Conservation (phyloP, 1,140 invertebrate genomes). For the Drosophila miranda region DNA sequence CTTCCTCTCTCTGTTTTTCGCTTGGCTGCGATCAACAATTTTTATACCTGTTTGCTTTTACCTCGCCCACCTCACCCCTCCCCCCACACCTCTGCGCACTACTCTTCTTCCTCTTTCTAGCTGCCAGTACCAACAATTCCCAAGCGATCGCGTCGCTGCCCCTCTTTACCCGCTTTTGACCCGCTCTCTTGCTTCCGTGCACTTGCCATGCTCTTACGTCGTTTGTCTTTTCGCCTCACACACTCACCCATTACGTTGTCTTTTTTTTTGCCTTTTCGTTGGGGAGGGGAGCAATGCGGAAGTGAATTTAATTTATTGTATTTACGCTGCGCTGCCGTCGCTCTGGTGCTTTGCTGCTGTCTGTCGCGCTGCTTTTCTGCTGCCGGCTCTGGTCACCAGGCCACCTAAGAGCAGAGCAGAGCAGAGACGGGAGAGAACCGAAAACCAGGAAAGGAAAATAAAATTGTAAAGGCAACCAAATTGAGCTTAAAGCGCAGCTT, state of each 20-base stretch:
- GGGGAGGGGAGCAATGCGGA: slow-evolving; percentile 78
- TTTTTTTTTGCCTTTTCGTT: slow-evolving; percentile 35
- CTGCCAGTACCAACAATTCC: slow-evolving; percentile 38
- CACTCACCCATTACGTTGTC: slow-evolving; percentile 69
- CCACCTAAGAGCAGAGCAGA: slow-evolving; percentile 24
- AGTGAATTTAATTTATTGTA: slow-evolving; percentile 82
- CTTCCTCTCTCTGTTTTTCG: slow-evolving; percentile 8
- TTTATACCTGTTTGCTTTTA: slow-evolving; percentile 71
- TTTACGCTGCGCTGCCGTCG: slow-evolving; percentile 56
- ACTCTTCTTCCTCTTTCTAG: slow-evolving; percentile 47
- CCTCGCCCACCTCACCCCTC: slow-evolving; percentile 5
- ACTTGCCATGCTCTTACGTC: slow-evolving; percentile 60
- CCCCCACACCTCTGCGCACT: slow-evolving; percentile 13
- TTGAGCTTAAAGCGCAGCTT: slow-evolving; percentile 28
- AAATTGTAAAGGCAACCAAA: slow-evolving; percentile 15
- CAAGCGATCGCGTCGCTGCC: slow-evolving; percentile 51
- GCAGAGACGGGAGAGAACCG: slow-evolving; percentile 5
- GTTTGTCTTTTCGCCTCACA: slow-evolving; percentile 46
- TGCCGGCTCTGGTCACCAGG: slow-evolving; percentile 53
- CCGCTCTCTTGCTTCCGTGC: slow-evolving; percentile 61
- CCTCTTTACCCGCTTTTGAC: slow-evolving; percentile 31
- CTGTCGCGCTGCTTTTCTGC: slow-evolving; percentile 7
- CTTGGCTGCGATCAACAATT: slow-evolving; percentile 58
- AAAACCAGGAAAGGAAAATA: slow-evolving; percentile 58
- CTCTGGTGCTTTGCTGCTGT: slow-evolving; percentile 30